A percentile compares a stretch with the other conserved stretches of the same genome.
phyloP scores from a whole-genome alignment of 2,113 vertebrate species.

The Sylvietta virens region DNA sequence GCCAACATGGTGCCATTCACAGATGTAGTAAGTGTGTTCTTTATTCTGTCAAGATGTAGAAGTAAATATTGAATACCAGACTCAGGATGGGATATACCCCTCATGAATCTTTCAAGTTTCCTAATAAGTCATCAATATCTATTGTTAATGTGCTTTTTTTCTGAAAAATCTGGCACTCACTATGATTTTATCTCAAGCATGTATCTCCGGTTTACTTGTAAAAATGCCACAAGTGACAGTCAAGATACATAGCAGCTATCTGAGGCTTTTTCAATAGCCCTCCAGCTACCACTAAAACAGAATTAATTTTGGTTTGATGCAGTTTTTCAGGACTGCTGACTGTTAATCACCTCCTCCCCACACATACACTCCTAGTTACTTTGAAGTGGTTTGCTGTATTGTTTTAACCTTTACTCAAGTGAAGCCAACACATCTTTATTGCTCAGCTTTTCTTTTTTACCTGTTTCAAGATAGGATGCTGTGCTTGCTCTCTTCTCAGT shows the following conservation, averaged over 20 bases:
- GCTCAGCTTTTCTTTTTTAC: not conserved
- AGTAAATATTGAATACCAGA: not conserved
- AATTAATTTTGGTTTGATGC: constrained; percentile 7
- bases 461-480: not conserved
- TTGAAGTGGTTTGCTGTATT: constrained; percentile 11
- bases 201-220: not conserved
- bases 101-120: not conserved
- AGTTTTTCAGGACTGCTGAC: not conserved
- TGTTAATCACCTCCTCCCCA: not conserved
- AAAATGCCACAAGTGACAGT: not conserved
- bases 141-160: not conserved
- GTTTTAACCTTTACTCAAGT: not conserved
- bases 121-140: not conserved
- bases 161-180: not conserved
- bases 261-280: not conserved
- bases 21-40: not conserved
- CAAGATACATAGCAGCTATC: not conserved
- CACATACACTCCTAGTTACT: not conserved
- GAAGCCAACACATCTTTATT: not conserved
- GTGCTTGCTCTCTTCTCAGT: not conserved
- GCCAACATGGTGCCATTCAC: not conserved
- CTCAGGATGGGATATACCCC: not conserved
- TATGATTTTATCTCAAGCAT: not conserved
- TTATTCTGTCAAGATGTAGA: not conserved
- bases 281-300: not conserved